phyloP scores from a whole-genome alignment of 2,888 invertebrate species.

The Panorpa germanica region DNA sequence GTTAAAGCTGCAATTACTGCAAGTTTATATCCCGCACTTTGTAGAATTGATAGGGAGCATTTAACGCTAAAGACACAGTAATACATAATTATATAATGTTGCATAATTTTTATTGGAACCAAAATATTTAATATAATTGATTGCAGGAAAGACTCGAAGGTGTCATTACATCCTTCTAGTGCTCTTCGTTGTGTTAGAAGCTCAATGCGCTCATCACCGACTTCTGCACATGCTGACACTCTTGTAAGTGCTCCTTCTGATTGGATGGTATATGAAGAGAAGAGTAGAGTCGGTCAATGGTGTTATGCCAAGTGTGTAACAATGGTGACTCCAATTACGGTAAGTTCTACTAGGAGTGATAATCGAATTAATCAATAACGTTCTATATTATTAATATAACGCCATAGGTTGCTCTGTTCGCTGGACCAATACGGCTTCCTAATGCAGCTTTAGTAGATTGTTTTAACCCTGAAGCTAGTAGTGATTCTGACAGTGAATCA shows the following conservation, averaged over 20 bases:
- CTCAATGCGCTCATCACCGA: not conserved
- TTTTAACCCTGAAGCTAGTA: constrained; percentile 27
- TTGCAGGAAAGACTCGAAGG: constrained; percentile 24
- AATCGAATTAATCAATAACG: too few relatives aligned
- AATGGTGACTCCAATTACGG: constrained; percentile 58
- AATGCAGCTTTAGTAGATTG: constrained; percentile 25
- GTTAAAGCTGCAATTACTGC: constrained; percentile 78
- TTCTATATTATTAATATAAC: too few relatives aligned
- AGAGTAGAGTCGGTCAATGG: constrained; percentile 46
- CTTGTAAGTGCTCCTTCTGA: too few relatives aligned
- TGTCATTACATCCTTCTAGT: constrained; percentile 38
- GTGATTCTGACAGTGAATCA: constrained; percentile 26
- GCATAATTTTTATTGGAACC: not conserved
- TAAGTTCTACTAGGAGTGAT: too few relatives aligned
- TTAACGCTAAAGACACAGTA: constrained; percentile 42
- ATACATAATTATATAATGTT: constrained; percentile 15
- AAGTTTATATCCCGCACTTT: constrained; percentile 80
- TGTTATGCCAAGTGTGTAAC: constrained; percentile 66
- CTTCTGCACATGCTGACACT: constrained; percentile 22
- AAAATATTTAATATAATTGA: not conserved
- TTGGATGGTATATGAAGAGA: constrained; percentile 79
- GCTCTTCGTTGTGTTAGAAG: constrained; percentile 19
- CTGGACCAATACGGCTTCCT: constrained; percentile 46
- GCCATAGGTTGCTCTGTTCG: constrained; percentile 62
- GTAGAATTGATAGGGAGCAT: constrained; percentile 46